These are phyloP conservation scores for Agonopterix alstromeriana DNA, from an alignment of 2,888 invertebrate genomes.

Conservation along the genomic window DNA sequence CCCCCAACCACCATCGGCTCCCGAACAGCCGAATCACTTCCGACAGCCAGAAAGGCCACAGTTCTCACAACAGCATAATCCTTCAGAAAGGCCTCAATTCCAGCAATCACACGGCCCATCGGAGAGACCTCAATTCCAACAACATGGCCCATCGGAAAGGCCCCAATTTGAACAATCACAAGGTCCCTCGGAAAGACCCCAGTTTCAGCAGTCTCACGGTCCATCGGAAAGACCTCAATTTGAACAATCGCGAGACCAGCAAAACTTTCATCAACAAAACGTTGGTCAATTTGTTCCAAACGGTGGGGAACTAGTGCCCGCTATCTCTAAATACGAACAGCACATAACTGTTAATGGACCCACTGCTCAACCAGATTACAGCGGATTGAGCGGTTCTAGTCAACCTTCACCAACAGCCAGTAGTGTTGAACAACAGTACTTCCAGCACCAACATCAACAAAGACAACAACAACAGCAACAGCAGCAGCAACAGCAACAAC, in stretches of 20 bases:
- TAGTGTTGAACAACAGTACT: conserved; percentile 3
- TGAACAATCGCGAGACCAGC: conserved; percentile 22
- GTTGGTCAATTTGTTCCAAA: conserved; percentile 74
- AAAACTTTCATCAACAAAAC: conserved; percentile 57
- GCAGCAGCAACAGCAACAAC: conserved; percentile 19
- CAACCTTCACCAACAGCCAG: conserved; percentile 25
- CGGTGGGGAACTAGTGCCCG: conserved; percentile 84
- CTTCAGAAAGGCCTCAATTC: conserved; percentile 31
- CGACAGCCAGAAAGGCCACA: conserved; percentile 31
- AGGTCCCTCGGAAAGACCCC: conserved; percentile 28
- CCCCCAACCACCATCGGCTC: conserved; percentile 48
- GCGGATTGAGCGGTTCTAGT: conserved; percentile 34
- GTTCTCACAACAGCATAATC: conserved; percentile 23
- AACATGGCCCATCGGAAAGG: conserved; percentile 33
- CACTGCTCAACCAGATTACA: conserved; percentile 38
- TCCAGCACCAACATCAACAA: conserved; percentile 12
- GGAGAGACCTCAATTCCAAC: conserved; percentile 26
- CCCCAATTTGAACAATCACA: conserved; percentile 30
- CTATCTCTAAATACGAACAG: conserved; percentile 88
- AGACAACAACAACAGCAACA: conserved; percentile 17
- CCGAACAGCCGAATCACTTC: conserved; percentile 34
- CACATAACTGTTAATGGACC: conserved; percentile 79
- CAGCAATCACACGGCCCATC: conserved; percentile 30
- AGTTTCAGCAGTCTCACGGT: conserved; percentile 40
- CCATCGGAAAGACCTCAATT: conserved; percentile 37